Base-by-base conservation (phyloP, 1,140 invertebrate genomes). In the Dendroctonus ponderosae region DNA sequence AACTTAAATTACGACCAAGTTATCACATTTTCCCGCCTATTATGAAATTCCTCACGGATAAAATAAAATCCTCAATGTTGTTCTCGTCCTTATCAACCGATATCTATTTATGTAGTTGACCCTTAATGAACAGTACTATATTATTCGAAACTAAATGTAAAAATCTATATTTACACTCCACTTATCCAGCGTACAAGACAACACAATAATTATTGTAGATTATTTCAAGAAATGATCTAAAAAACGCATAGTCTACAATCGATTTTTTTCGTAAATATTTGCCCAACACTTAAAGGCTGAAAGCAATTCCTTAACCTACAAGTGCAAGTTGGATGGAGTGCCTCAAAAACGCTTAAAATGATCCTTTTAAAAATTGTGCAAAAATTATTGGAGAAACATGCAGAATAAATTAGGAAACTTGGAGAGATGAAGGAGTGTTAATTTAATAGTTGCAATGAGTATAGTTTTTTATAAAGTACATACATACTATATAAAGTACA, bases 91-190 rank as follows among this genome's bases (percentile, higher is more conserved):
- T 66, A 66, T 66, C 64, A 15, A 8, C 49, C 37, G 40, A 42
- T 66, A 66, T 59, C 64, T 66, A 66, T 60, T 66, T 66, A 66
- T 66, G 56, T 66, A 52, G 54, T 52, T 66, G 64, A 66, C 64
- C 64, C 64, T 59, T 59, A 60, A 66, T 66, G 64, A 59, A 59
- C 64, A 66, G 60, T 59, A 60, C 60, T 54, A 66, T 66, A 59
- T 66, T 66, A 66, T 66, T 66, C 64, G 52, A 59, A 66, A 66
- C 14, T 53, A 60, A 51, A 66, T 66, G 49, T 59, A 66, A 66
- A 66, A 66, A 59, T 66, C 64, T 66, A 66, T 66, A 66, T 56
- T 68, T 68, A 62, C 54, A 63, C 54, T 62, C 15, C 38, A 63
- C 48, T 58, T 63, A 68, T 68, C 53, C 46, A 57, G 37, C 42